These are phyloP conservation scores for Progne subis DNA, from an alignment of 2,113 vertebrate species.

Conservation along the genomic window DNA sequence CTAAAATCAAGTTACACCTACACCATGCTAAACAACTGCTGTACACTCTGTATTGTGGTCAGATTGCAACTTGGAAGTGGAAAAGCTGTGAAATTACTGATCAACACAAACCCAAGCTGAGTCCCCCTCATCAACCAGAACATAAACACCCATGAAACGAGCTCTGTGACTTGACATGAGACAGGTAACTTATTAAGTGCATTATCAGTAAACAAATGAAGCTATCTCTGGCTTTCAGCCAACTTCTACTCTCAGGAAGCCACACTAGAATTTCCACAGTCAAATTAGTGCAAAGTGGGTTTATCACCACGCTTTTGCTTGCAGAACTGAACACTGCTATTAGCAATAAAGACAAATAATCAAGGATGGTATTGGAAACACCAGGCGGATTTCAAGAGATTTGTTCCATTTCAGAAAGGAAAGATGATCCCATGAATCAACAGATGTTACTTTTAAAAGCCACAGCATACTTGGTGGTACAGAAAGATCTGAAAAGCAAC, in stretches of 20 bases:
- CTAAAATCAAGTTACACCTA: background rate
- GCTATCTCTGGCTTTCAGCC: background rate
- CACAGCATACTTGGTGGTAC: background rate
- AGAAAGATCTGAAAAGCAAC: background rate
- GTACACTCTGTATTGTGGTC: background rate
- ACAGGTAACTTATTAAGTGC: background rate
- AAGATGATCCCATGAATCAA: background rate
- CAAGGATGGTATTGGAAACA: background rate
- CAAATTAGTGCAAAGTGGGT: background rate
- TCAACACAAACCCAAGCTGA: background rate
- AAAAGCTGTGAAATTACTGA: background rate
- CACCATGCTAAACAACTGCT: background rate
- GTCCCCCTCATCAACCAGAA: background rate
- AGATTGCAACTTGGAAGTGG: background rate
- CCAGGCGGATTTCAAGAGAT: background rate
- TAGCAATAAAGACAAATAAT: constrained; percentile 16
- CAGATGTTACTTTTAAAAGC: background rate
- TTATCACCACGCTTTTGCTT: background rate
- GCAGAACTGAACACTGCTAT: constrained; percentile 1
- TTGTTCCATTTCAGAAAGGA: background rate
- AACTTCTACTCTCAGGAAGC: background rate
- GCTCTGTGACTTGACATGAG: background rate
- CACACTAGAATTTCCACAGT: background rate
- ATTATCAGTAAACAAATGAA: background rate
- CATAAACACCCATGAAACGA: background rate